Evolutionary conservation across 2,797 vertebrate species (phyloP), one percentile per base, ranked within the genome.

Genomic region (Premnoplex brunnescens): DNA sequence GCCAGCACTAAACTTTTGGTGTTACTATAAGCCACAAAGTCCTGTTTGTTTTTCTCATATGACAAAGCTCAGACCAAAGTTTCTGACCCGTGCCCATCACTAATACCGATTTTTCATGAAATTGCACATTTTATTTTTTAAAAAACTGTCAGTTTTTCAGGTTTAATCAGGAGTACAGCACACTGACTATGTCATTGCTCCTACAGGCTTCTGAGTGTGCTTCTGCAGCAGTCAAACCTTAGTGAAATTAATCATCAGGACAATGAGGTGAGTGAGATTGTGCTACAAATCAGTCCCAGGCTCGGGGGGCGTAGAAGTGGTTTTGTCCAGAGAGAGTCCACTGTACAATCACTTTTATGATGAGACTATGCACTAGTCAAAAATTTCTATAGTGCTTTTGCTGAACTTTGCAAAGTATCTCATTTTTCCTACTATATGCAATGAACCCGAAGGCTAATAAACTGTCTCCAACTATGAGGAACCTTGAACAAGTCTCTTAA

Each of bases 201-300:
- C 94, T 27, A 21, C 95, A 98, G 99, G 96, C 98, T 99, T 64
- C 98, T 99, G 93, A 98, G 98, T 3, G 98, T 98, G 39, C 97
- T 99, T 87, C 95, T 99, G 86, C 98, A 99, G 74, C 98, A 98
- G 82, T 98, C 98, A 64, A 98, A 98, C 94, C 97, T 98, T 92
- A 98, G 97, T 56, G 98, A 99, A 97, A 98, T 99, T 93, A 99
- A 99, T 90, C 98, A 99, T 84, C 99, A 99, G 91, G 99, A 99
- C 96, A 98, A 98, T 49, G 99, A 99, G 98, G 98, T 99, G 89
- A 98, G 98, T 95, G 90, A 95, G 59, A 24, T 66, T 43, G 20
- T 63, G 48, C 66, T 83, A 22, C 18, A 68, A 77, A 51, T 71
- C 36, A 60, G 54, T 46, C 55, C n/a, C 19, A 44, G 30, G 14